Base-by-base conservation (phyloP, 2,113 vertebrate species). In the Orycteropus afer region DNA sequence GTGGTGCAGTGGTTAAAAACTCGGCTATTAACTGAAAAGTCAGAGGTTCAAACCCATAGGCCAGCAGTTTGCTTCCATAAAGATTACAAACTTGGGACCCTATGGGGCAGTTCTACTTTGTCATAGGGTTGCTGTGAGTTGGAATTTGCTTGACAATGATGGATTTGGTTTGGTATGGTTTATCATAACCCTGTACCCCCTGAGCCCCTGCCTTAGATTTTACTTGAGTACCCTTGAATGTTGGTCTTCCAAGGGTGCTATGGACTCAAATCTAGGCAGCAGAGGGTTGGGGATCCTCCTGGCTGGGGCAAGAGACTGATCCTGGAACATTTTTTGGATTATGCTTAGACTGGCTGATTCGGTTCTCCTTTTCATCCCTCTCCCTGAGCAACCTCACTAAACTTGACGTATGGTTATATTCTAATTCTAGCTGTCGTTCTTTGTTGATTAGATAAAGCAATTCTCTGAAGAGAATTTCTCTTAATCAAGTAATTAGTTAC, bases 381-480 rank as follows among this genome's bases (percentile, higher is more conserved):
- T 37, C 25, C 17, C 14, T 4, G 12, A 25, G 7, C 57, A 69
- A 65, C 23, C 49, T 32, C 29, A 4, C 15, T 65, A 34, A 65
- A 14, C 14, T 47, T 81, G 23, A 45, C 57, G 37, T 57, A 71
- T 57, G 37, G 45, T 57, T n/a, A 47, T 29, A 81, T 57, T 71
- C 61, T 81, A 45, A 55, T 15, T 32, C 61, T 4, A 65, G 42
- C 78, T 45, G 18, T 15, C 32, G 55, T 84, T 79, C 20, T 79
- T 59, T 82, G 45, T 74, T 74, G 45, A 63, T 53, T 93, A 61
- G 67, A 37, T 76, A 88, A 77, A 88, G n/a, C 61, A 82, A 74
- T 74, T 55, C 11, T 63, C n/a, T 42, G 53, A 45, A 93, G 32
- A 83, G 40, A 83, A 63, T 13, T 83, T 32, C 18, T 18, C 40